A percentile compares a stretch with the other conserved stretches of the same genome.
These are phyloP conservation scores for Pachydiplax longipennis DNA, from an alignment of 2,888 invertebrate genomes.

Conservation along the genomic window DNA sequence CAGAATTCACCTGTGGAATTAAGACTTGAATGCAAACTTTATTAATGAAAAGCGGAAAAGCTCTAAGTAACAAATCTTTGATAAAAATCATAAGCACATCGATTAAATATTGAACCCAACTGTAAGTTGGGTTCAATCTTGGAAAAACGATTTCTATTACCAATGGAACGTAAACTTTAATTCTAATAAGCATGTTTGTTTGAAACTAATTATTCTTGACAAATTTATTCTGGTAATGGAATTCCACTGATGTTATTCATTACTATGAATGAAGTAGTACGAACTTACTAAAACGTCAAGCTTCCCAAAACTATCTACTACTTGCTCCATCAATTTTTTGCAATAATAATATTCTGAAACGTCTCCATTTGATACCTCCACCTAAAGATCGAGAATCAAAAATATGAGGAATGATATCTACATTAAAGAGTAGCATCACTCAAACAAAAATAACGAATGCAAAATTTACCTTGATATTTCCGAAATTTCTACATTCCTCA, in stretches of 20 bases:
- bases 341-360: conserved; percentile 55
- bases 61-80: too few species aligned
- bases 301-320: conserved; percentile 54
- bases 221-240: too few species aligned
- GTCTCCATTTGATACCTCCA: conserved; percentile 47
- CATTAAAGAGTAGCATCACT: neutral
- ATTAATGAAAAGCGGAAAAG: too few species aligned
- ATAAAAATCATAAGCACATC: too few species aligned
- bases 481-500: conserved; percentile 62
- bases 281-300: conserved; percentile 58
- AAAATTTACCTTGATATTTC: neutral
- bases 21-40: neutral
- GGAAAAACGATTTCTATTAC: too few species aligned
- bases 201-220: too few species aligned
- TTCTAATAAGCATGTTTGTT: too few species aligned
- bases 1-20: conserved; percentile 51
- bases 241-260: too few species aligned
- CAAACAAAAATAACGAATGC: neutral
- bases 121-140: too few species aligned
- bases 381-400: neutral
- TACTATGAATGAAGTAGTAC: too few species aligned
- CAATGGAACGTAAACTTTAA: too few species aligned
- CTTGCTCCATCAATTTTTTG: conserved; percentile 54
- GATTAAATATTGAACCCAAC: too few species aligned
- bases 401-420: neutral